Evolutionary conservation across 2,113 vertebrate genomes (phyloP).

Genomic region (Australoheros scitulus): DNA sequence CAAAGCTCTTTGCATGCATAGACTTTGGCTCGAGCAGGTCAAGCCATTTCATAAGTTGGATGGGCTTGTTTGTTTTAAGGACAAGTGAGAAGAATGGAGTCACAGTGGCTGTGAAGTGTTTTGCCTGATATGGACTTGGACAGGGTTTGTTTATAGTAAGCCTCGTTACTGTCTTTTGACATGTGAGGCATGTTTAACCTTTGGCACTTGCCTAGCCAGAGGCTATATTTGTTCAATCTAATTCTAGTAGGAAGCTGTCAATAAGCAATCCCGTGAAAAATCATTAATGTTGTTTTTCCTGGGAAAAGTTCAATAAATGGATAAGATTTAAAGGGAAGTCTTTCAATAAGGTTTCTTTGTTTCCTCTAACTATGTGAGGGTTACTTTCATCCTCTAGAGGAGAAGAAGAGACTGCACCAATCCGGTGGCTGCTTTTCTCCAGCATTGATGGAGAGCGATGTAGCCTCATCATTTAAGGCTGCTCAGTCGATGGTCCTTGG

Average conservation of each 20-base stretch:
- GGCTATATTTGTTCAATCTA: not conserved
- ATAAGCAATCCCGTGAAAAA: conserved; percentile 43
- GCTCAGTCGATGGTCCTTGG: conserved; percentile 32
- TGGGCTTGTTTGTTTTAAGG: conserved; percentile 45
- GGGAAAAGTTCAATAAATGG: conserved; percentile 24
- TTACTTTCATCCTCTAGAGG: conserved; percentile 37
- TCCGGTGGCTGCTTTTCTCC: conserved; percentile 26
- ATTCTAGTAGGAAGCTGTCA: conserved; percentile 21
- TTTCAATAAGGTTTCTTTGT: conserved; percentile 35
- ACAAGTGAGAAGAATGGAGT: conserved; percentile 57
- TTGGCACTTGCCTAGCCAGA: conserved; percentile 6
- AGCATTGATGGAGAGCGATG: conserved; percentile 46
- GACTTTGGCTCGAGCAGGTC: conserved; percentile 49
- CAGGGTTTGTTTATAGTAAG: conserved; percentile 27
- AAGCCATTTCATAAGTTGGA: conserved; percentile 47
- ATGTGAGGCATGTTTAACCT: conserved; percentile 51
- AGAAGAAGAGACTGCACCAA: conserved; percentile 9
- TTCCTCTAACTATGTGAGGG: conserved; percentile 20
- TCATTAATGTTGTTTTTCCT: conserved; percentile 40
- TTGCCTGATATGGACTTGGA: conserved; percentile 49
- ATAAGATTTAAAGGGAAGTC: conserved; percentile 5
- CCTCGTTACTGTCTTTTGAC: conserved; percentile 57
- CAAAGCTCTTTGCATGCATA: conserved; percentile 50
- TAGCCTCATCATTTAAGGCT: conserved; percentile 28
- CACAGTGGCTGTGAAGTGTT: conserved; percentile 30